Evolutionary conservation across 2,888 invertebrate genomes (phyloP), one percentile per base, ranked within the genome.

Genomic region (Heteromyza rotundicornis): DNA sequence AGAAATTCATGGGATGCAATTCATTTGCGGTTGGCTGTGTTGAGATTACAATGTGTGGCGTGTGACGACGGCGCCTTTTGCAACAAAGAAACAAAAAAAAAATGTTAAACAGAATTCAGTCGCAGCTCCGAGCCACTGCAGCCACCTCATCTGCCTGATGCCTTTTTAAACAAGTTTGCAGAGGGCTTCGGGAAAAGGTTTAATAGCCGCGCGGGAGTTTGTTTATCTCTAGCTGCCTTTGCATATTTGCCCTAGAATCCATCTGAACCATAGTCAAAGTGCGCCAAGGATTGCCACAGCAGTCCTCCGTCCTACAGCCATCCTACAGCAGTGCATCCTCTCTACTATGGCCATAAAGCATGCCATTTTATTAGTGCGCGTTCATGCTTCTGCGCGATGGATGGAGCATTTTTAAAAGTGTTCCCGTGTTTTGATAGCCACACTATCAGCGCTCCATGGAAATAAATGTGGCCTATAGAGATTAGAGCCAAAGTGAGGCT

Each of bases 381-480:
- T 75, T 74, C 72, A 70, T 75, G 73, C 74, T 74, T 75, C 74
- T 73, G 76, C 73, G 74, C 76, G 76, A 72, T 72, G 76, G 74
- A 75, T 51, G 23, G 51, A 52, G 75, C 74, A 75, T 74, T 76
- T 77, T 77, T 77, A 77, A 77, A 76, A 77, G 77, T 77, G 77
- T 77, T 77, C 77, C 75, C 77, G 72, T 77, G 77, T 77, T 77
- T 76, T 76, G 77, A 77, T 77, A 77, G 77, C 72, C 74, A 63
- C 73, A 70, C 76, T 77, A 77, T 77, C 77, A 77, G 76, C 73
- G 76, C 75, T 75, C 74, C 77, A 77, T 75, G 77, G 71, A 77
- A 77, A 77, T 77, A 74, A 77, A 77, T 77, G 77, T 77, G 77
- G 76, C 76, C 77, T 73, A 77, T 77, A 77, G 76, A 77, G 77